Conservation (phyloP, 1,140 invertebrate species). For the Pantala flavescens region DNA sequence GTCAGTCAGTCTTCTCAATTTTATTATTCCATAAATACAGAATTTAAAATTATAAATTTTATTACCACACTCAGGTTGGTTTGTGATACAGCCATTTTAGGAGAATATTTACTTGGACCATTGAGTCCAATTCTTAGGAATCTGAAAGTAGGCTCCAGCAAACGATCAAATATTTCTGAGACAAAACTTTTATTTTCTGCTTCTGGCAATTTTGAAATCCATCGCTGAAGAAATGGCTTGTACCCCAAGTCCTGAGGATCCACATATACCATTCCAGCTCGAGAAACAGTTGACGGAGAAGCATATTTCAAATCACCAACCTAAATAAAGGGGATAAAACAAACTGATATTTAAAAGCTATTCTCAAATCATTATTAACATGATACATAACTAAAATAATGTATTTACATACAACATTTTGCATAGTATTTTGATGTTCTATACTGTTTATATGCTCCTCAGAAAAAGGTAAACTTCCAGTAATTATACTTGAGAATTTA, state of each 20-base stretch:
- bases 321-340: conserved; percentile 31
- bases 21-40: no score
- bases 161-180: conserved; percentile 54
- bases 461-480: no score
- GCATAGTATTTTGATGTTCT: no score
- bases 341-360: not conserved
- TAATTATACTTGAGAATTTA: no score
- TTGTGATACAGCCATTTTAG: conserved; percentile 70
- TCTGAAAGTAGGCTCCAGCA: conserved; percentile 55
- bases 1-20: no score
- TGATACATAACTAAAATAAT: no score
- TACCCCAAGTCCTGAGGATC: conserved; percentile 83
- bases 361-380: not conserved
- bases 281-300: conserved; percentile 80
- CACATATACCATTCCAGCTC: conserved; percentile 88
- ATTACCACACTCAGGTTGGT: conserved; percentile 73
- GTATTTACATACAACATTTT: no score
- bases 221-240: conserved; percentile 72
- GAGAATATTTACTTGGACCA: conserved; percentile 27
- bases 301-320: conserved; percentile 80
- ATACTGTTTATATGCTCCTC: no score
- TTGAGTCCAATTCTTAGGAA: not conserved
- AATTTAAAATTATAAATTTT: not conserved
- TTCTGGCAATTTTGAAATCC: conserved; percentile 36
- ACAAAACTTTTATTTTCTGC: not conserved